phyloP scores from a whole-genome alignment of 2,888 invertebrate genomes.

The Caenorhabditis sp. region DNA sequence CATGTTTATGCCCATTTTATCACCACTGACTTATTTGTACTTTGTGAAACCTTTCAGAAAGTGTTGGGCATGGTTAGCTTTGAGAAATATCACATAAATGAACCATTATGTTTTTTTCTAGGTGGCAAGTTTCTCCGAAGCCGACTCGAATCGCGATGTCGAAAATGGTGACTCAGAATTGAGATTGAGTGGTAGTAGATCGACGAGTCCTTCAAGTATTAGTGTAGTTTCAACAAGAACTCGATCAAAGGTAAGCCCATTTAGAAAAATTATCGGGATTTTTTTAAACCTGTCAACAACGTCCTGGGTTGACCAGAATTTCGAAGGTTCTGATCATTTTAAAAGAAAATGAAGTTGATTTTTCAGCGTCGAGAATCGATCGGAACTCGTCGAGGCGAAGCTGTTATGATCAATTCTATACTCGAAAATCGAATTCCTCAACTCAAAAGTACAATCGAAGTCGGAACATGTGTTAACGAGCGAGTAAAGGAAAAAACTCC shows the following conservation, averaged over 20 bases:
- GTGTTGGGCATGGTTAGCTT: neutral
- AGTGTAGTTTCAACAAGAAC: too few species aligned
- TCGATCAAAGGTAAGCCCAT: too few species aligned
- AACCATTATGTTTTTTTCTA: too few species aligned
- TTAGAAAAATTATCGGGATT: too few species aligned
- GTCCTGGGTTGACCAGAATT: too few species aligned
- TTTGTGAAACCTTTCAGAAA: neutral
- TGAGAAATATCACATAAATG: too few species aligned
- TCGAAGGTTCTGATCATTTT: too few species aligned
- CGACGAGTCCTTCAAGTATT: neutral
- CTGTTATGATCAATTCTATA: slow-evolving; percentile 33
- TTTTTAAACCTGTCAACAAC: too few species aligned
- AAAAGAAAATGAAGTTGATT: too few species aligned
- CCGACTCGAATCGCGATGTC: neutral
- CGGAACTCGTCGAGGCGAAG: slow-evolving; percentile 37
- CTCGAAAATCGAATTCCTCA: slow-evolving; percentile 28
- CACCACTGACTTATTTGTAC: neutral
- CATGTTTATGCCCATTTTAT: neutral
- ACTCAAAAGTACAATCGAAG: slow-evolving; percentile 30
- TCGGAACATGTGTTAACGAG: slow-evolving; percentile 44
- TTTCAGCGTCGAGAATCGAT: slow-evolving; percentile 28
- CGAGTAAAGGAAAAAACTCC: slow-evolving; percentile 40
- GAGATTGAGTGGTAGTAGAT: neutral
- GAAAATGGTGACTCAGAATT: neutral
- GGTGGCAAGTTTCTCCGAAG: too few species aligned